phyloP scores from a whole-genome alignment of 2,113 vertebrate species.

The Illadopsis cleaveri region DNA sequence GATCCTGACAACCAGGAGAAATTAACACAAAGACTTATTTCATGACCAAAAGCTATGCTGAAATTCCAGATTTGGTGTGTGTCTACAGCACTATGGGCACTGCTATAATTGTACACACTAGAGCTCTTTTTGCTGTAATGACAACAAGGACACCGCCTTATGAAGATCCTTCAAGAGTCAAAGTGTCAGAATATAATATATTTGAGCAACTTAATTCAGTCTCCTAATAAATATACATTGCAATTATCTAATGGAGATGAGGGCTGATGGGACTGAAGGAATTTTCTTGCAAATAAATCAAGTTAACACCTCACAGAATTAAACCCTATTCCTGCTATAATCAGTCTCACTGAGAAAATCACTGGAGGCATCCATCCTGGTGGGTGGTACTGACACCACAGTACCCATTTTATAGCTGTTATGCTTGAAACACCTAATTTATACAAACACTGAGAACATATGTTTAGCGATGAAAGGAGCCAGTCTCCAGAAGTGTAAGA shows the following conservation, averaged over 20 bases:
- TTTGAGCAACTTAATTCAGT: neutral
- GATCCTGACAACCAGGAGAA: neutral
- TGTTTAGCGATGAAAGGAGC: neutral
- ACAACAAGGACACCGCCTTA: neutral
- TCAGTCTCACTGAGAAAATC: neutral
- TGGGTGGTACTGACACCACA: neutral
- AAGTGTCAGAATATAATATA: neutral
- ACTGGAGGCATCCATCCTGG: neutral
- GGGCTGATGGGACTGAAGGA: neutral
- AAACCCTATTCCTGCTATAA: neutral
- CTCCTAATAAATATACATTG: neutral
- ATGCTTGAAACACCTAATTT: neutral
- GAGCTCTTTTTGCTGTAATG: neutral
- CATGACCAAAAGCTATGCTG: neutral
- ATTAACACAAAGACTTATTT: neutral
- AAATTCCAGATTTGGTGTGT: neutral
- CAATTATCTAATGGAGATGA: neutral
- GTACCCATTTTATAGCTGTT: neutral
- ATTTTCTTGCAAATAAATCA: neutral
- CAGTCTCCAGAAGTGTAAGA: neutral
- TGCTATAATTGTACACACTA: neutral
- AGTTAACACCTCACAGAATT: neutral
- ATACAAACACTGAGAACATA: neutral
- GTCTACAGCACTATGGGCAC: neutral
- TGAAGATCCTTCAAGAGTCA: neutral